These are phyloP conservation scores for Gallinago nigripennis DNA, from an alignment of 2,797 vertebrate species.

Conservation along the genomic window DNA sequence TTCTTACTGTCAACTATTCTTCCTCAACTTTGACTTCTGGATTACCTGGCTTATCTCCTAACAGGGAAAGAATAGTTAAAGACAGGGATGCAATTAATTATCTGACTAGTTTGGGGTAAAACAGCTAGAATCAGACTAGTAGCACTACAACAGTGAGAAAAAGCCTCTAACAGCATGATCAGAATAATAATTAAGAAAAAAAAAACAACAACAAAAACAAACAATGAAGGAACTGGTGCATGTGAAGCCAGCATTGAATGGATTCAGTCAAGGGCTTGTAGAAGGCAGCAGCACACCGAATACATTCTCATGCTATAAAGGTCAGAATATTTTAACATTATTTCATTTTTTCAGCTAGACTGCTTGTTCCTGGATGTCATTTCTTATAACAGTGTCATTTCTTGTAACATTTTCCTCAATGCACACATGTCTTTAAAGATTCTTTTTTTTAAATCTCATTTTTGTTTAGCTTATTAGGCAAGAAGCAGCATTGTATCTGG, in stretches of 20 bases:
- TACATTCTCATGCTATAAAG: not conserved
- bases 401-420: not conserved
- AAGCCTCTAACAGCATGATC: not conserved
- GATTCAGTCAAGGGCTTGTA: not conserved
- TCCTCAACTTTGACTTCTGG: not conserved
- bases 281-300: not conserved
- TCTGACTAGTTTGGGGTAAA: not conserved
- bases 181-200: not conserved
- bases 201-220: not conserved
- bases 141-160: not conserved
- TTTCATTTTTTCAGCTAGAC: not conserved
- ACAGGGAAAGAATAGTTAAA: not conserved
- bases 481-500: not conserved
- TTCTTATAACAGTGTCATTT: not conserved
- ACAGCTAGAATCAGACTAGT: not conserved
- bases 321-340: not conserved
- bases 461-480: not conserved
- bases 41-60: not conserved
- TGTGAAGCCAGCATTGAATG: not conserved
- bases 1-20: not conserved
- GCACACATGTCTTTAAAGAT: not conserved
- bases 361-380: not conserved
- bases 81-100: not conserved
- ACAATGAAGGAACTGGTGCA: not conserved
- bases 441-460: not conserved